Conservation (phyloP, 1,140 invertebrate genomes). For the Lucilia cuprina region DNA sequence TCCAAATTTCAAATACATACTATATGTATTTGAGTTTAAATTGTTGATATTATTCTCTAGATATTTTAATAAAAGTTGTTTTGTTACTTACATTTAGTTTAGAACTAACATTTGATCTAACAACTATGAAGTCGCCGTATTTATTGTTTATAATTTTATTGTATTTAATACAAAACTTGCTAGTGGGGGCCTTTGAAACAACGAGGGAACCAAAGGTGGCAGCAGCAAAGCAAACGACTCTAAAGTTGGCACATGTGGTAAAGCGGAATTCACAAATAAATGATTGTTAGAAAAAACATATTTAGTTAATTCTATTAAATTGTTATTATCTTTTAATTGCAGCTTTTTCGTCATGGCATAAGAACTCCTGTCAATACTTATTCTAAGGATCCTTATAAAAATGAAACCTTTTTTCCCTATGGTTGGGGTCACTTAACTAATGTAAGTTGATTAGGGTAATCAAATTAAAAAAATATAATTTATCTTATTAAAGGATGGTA, state of each 20-base stretch:
- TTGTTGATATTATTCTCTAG: neutral
- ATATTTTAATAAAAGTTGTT: neutral
- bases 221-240: neutral
- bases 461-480: too few relatives aligned
- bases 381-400: constrained; percentile 76
- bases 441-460: constrained; percentile 65
- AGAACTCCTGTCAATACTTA: constrained; percentile 78
- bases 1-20: too few relatives aligned
- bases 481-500: constrained; percentile 48
- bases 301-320: neutral
- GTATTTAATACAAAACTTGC: neutral
- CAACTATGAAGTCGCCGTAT: neutral
- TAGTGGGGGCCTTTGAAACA: neutral
- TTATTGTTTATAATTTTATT: neutral
- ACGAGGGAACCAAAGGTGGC: neutral
- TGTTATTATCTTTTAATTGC: constrained; percentile 14
- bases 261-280: neutral
- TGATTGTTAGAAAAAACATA: neutral
- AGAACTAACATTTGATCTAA: neutral
- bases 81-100: neutral
- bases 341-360: constrained; percentile 80
- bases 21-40: neutral
- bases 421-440: constrained; percentile 82
- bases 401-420: constrained; percentile 71
- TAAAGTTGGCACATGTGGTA: neutral